A percentile compares a stretch with the other conserved stretches of the same genome.
phyloP scores from a whole-genome alignment of 2,797 vertebrate genomes.

The Molossus molossus region DNA sequence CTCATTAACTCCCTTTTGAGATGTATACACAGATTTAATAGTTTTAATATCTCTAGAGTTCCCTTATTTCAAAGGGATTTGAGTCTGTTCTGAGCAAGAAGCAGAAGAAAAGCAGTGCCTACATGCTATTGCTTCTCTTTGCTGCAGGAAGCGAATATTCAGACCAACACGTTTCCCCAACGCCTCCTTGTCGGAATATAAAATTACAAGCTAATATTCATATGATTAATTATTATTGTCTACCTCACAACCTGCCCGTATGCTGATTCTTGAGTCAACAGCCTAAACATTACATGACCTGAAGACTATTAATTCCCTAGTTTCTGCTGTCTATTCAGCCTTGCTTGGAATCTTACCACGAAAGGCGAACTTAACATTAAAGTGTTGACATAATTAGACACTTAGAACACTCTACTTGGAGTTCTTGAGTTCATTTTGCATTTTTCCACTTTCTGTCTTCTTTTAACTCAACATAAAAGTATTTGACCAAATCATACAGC shows the following conservation, averaged over 20 bases:
- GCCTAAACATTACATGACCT: rapidly evolving
- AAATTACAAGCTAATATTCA: neutral
- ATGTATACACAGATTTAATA: neutral
- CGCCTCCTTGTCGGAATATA: no score
- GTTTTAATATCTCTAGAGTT: neutral
- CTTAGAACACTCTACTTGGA: neutral
- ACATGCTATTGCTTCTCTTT: neutral
- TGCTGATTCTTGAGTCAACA: neutral
- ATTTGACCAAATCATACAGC: neutral
- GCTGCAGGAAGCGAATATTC: neutral
- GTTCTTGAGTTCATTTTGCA: neutral
- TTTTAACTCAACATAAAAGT: neutral
- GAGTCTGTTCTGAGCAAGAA: neutral
- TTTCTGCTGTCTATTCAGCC: neutral
- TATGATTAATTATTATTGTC: neutral
- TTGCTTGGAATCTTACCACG: no score
- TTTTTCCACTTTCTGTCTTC: neutral
- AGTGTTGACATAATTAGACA: neutral
- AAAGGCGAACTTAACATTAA: neutral
- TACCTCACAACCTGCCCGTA: no score
- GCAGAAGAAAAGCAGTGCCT: neutral
- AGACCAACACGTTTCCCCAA: neutral
- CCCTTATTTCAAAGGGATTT: neutral
- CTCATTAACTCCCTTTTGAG: neutral
- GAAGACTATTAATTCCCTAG: neutral